A percentile compares a stretch with the other conserved stretches of the same genome.
Evolutionary conservation across 1,140 invertebrate genomes (phyloP).

Genomic region (Drosophila nigromelanica): DNA sequence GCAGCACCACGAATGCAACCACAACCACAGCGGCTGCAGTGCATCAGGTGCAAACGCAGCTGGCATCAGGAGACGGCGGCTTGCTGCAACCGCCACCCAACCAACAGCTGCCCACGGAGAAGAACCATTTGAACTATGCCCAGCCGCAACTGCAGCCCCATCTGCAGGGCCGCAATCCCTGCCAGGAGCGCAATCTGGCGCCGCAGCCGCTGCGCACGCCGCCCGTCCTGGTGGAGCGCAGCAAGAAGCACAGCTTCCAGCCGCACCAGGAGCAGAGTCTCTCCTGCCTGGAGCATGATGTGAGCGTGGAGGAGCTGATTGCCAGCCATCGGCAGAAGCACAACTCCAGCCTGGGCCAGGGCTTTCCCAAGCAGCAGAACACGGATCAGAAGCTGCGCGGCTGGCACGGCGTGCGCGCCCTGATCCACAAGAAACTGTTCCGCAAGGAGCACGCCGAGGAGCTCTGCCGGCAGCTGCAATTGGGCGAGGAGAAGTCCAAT

Average conservation of each 20-base stretch:
- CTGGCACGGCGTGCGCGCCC: slow-evolving; percentile 79
- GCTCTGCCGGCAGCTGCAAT: slow-evolving; percentile 64
- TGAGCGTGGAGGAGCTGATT: slow-evolving; percentile 79
- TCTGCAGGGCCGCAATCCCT: slow-evolving; percentile 94
- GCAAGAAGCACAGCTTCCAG: slow-evolving; percentile 84
- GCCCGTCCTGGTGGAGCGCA: slow-evolving; percentile 89
- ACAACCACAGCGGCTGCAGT: slow-evolving; percentile 65
- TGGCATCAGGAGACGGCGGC: slow-evolving; percentile 53
- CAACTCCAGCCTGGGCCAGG: slow-evolving; percentile 72
- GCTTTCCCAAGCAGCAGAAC: slow-evolving; percentile 83
- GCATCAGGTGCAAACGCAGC: slow-evolving; percentile 47
- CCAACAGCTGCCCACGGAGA: slow-evolving; percentile 72
- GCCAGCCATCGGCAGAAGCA: slow-evolving; percentile 64
- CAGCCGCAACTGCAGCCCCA: slow-evolving; percentile 89
- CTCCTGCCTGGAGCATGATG: slow-evolving; percentile 81
- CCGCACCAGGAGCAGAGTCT: slow-evolving; percentile 73
- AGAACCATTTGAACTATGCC: slow-evolving; percentile 77
- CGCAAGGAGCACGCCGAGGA: slow-evolving; percentile 69
- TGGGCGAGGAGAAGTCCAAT: slow-evolving; percentile 79
- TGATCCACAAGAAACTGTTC: slow-evolving; percentile 82
- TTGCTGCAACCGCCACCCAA: slow-evolving; percentile 75
- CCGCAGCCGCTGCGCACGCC: slow-evolving; percentile 86
- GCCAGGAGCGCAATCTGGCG: slow-evolving; percentile 93
- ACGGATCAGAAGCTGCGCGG: slow-evolving; percentile 78
- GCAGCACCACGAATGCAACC: slow-evolving; percentile 7